Evolutionary conservation across 2,888 invertebrate species (phyloP).

Genomic region (Ischnus inquisitorius): DNA sequence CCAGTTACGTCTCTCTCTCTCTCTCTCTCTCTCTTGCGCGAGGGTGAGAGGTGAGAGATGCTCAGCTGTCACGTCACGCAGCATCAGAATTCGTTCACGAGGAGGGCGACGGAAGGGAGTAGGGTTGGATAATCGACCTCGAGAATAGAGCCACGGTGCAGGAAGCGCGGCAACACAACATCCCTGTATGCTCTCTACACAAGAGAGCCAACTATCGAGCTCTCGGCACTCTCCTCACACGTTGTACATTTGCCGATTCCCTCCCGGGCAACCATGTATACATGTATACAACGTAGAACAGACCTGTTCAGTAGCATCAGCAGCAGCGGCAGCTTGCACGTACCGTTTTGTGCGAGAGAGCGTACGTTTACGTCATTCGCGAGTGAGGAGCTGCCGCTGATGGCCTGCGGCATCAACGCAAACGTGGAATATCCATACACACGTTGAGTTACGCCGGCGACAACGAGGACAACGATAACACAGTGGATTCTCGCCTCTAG

Average conservation of each 20-base stretch:
- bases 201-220: constrained; percentile 41
- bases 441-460: constrained; percentile 45
- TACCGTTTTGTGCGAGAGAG: constrained; percentile 43
- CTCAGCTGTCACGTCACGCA: constrained; percentile 41
- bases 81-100: constrained; percentile 40
- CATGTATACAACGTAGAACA: not conserved
- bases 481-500: constrained; percentile 9
- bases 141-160: constrained; percentile 22
- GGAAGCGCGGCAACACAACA: constrained; percentile 27
- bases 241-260: constrained; percentile 42
- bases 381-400: constrained; percentile 46
- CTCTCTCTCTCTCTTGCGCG: constrained; percentile 8
- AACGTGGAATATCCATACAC: constrained; percentile 43
- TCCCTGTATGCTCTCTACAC: constrained; percentile 3
- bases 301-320: constrained; percentile 29
- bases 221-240: constrained; percentile 16
- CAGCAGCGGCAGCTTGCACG: constrained; percentile 24
- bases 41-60: constrained; percentile 42
- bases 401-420: constrained; percentile 53
- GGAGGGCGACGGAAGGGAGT: not conserved
- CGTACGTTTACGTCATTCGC: constrained; percentile 51
- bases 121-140: constrained; percentile 51
- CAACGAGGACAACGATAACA: constrained; percentile 49
- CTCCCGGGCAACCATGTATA: constrained; percentile 27
- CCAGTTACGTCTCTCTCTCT: constrained; percentile 5